A percentile compares a stretch with the other conserved stretches of the same genome.
phyloP scores from a whole-genome alignment of 2,888 invertebrate genomes.

The Plebejus melissa region DNA sequence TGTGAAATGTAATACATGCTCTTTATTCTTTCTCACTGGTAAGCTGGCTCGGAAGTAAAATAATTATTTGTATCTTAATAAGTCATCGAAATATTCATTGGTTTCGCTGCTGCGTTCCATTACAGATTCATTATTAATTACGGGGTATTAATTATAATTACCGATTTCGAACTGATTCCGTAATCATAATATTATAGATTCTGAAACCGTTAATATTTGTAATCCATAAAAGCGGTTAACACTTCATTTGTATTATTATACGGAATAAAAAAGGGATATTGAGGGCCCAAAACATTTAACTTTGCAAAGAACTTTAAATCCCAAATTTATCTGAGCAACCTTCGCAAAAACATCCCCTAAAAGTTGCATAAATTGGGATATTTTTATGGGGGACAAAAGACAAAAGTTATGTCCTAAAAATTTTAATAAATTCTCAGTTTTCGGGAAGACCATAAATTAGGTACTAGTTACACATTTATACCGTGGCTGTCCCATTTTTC shows the following conservation, averaged over 20 bases:
- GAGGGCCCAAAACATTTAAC: not conserved
- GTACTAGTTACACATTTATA: constrained; percentile 12
- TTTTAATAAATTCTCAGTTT: constrained; percentile 19
- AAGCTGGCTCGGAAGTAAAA: not conserved
- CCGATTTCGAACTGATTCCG: not conserved
- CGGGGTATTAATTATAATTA: constrained; percentile 21
- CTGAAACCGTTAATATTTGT: not conserved
- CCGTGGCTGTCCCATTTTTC: constrained; percentile 14
- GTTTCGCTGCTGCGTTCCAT: constrained; percentile 3
- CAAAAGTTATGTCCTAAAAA: not conserved
- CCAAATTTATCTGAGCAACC: not conserved
- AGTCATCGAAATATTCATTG: constrained; percentile 21
- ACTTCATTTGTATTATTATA: not conserved
- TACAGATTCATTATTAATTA: constrained; percentile 15
- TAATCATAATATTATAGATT: not conserved
- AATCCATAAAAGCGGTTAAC: not conserved
- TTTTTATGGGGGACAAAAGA: not conserved
- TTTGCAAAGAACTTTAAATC: not conserved
- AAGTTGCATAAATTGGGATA: not conserved
- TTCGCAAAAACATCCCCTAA: not conserved
- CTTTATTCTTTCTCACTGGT: not conserved
- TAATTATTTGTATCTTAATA: not conserved
- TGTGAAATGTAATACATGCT: too few species aligned
- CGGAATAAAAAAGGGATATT: not conserved
- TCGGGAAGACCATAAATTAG: not conserved